Evolutionary conservation across 2,888 invertebrate genomes (phyloP).

Genomic region (Baronia brevicornis): DNA sequence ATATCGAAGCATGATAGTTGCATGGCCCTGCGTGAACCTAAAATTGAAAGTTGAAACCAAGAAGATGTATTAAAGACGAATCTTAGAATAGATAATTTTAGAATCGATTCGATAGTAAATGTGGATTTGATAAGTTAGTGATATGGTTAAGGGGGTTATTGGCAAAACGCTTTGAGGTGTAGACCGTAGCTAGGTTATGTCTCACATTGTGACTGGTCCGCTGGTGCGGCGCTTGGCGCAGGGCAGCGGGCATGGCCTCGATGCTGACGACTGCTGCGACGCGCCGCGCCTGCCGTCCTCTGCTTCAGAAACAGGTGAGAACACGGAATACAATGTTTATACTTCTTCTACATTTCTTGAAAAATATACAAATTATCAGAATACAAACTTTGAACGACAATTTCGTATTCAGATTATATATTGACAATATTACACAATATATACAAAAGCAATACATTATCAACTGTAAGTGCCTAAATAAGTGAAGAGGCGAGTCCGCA

Average conservation of each 20-base stretch:
- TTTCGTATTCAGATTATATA: too few species aligned
- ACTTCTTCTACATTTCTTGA: too few species aligned
- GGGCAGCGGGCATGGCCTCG: conserved; percentile 70
- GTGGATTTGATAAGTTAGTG: conserved; percentile 25
- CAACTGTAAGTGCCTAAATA: too few species aligned
- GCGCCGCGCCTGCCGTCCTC: conserved; percentile 70
- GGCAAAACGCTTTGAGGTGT: conserved; percentile 40
- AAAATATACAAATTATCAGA: too few species aligned
- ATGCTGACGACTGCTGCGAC: conserved; percentile 72
- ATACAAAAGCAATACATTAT: too few species aligned
- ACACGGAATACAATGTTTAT: conserved; percentile 14
- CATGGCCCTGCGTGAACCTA: conserved; percentile 36
- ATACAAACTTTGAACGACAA: too few species aligned
- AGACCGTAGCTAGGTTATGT: conserved; percentile 69
- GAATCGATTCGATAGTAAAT: too few species aligned
- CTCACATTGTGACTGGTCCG: conserved; percentile 75
- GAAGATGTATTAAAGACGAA: too few species aligned
- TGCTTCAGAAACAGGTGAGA: conserved; percentile 68
- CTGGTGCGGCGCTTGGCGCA: conserved; percentile 75
- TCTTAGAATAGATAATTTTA: too few species aligned
- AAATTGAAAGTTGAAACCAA: too few species aligned
- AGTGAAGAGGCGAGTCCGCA: too few species aligned
- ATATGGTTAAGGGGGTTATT: conserved; percentile 35
- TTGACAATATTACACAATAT: too few species aligned
- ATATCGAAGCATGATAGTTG: conserved; percentile 48